Evolutionary conservation across 1,140 invertebrate genomes (phyloP).

Genomic region (Brachionus manjavacas): DNA sequence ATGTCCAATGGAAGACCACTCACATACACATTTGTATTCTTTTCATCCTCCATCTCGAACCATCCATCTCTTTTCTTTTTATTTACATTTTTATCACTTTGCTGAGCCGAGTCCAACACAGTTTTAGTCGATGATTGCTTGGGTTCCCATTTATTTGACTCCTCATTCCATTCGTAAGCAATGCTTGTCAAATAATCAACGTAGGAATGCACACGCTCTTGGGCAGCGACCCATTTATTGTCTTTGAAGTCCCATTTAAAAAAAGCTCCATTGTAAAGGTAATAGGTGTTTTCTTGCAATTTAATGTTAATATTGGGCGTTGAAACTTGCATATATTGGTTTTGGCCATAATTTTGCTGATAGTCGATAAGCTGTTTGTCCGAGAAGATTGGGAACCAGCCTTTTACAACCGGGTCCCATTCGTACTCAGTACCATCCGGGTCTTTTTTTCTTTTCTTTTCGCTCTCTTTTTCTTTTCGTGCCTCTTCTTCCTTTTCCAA

Average conservation of each 20-base stretch:
- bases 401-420: constrained; percentile 66
- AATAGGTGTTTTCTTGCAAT: constrained; percentile 20
- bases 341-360: constrained; percentile 32
- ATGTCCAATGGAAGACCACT: constrained; percentile 81
- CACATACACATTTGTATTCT: constrained; percentile 95
- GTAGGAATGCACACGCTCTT: constrained; percentile 16
- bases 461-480: constrained; percentile 6
- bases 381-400: constrained; percentile 36
- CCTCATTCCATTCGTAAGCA: constrained; percentile 39
- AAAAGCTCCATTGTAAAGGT: constrained; percentile 37
- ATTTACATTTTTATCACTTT: background rate
- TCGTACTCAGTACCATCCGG: constrained; percentile 81
- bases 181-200: constrained; percentile 36
- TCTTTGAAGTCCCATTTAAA: constrained; percentile 20
- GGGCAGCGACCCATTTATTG: background rate
- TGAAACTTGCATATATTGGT: background rate
- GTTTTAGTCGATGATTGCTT: background rate
- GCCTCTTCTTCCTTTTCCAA: constrained; percentile 30
- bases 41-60: constrained; percentile 87
- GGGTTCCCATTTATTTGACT: constrained; percentile 13
- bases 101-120: background rate
- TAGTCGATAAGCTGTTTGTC: constrained; percentile 29
- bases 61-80: constrained; percentile 62
- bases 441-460: constrained; percentile 68
- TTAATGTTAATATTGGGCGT: background rate